phyloP scores from a whole-genome alignment of 2,113 vertebrate species.

The Aldabrachelys gigantea region DNA sequence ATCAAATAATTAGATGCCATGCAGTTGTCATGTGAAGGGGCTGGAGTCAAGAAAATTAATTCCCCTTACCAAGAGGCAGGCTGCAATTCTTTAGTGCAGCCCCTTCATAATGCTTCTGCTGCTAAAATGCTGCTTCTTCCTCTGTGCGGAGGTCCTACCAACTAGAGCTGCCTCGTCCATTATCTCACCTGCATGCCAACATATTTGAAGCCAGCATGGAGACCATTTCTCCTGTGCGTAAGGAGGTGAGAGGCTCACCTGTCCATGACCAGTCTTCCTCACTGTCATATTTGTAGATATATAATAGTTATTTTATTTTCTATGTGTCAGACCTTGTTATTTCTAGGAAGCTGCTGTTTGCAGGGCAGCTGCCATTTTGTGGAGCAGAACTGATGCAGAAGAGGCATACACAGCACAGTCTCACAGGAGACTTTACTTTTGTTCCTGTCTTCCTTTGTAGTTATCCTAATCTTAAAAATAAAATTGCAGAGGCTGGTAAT shows the following conservation, averaged over 20 bases:
- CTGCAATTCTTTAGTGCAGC: background rate
- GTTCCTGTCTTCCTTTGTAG: constrained; percentile 31
- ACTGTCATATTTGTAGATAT: background rate
- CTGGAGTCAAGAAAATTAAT: background rate
- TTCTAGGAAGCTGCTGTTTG: constrained; percentile 33
- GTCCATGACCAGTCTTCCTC: background rate
- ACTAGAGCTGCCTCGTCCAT: background rate
- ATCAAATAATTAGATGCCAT: background rate
- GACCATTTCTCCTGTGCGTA: background rate
- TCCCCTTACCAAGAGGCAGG: background rate
- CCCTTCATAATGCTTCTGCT: background rate
- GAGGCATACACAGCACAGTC: background rate
- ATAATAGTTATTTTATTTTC: constrained; percentile 45
- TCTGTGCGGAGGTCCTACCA: fast-evolving
- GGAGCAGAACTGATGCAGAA: background rate
- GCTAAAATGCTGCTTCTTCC: background rate
- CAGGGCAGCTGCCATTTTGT: constrained; percentile 58
- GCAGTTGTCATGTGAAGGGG: constrained; percentile 10
- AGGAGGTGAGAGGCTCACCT: background rate
- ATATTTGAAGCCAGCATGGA: background rate
- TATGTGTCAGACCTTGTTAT: constrained; percentile 7
- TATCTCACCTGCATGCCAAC: background rate
- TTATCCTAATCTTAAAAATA: background rate
- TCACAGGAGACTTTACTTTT: constrained; percentile 38
- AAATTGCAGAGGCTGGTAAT: constrained; percentile 4